Base-by-base conservation (phyloP, 2,888 invertebrate genomes). In the Coelopa pilipes region DNA sequence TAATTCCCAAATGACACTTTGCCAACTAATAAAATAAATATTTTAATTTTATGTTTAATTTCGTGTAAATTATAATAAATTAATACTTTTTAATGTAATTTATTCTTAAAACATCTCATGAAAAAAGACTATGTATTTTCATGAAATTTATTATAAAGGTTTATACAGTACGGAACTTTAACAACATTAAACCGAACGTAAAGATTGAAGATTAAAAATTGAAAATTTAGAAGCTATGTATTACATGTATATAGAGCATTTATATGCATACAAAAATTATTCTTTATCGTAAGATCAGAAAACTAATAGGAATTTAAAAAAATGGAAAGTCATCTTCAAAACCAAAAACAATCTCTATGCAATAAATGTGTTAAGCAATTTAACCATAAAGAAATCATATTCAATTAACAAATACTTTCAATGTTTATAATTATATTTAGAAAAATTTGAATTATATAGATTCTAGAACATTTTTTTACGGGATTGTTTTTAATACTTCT, bases 1-100 rank as follows among this genome's bases (percentile, higher is more conserved):
- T 70, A 70, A 60, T 19, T 47, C 59, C 45, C 47, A 69, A 69
- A 69, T 49, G 47, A 57, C 45, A 69, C 21, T 24, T 68, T 55
- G 15, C 24, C 53, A 24, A 67, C 50, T 24, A 13, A 19, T 53
- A 67, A 19, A 66, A 66, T 62, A 45, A 63, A 46, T 46, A 63
- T 46, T 63, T 63, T 17, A 17, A 17, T 7, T 19, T 9, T 5
- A 63, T 46, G 34, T 63, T 47, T 12, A 17, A 63, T 63, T 63
- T n/a, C 46, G 63, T 63, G 17, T 63, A 63, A 17, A 63, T 46
- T 63, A 46, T 59, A 17, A 46, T 63, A 63, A 46, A 63, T 63
- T 17, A 47, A 47, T 46, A 47, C 17, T 45, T 13, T 63, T 46
- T 19, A 47, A 24, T 21, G 13, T 1, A 59, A 57, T 13, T 21